Conservation (phyloP, 2,113 vertebrate species). For the Periophthalmodon schlosseri region DNA sequence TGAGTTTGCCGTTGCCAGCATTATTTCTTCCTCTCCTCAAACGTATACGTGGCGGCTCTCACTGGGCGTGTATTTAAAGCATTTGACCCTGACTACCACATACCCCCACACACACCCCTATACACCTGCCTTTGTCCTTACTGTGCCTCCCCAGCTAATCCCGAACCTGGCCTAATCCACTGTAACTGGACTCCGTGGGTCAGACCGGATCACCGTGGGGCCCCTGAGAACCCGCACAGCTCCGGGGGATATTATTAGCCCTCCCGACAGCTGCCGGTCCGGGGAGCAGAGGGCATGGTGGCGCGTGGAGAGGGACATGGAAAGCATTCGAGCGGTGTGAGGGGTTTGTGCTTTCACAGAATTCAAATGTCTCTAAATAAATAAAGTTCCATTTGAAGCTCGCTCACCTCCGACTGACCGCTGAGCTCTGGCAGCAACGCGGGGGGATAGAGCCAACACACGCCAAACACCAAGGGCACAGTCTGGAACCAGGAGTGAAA, state of each 20-base stretch:
- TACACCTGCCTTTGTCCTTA: conserved; percentile 30
- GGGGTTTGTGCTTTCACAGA: neutral
- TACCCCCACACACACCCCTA: neutral
- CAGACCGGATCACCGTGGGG: conserved; percentile 38
- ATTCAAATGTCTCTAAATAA: neutral
- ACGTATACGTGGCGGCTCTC: neutral
- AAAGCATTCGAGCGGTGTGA: conserved; percentile 27
- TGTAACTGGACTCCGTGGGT: conserved; percentile 62
- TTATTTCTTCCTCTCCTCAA: neutral
- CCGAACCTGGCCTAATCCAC: conserved; percentile 46
- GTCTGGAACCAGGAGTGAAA: no score
- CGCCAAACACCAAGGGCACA: no score
- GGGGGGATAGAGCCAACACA: no score
- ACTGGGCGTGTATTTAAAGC: conserved; percentile 1
- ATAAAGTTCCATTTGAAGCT: neutral
- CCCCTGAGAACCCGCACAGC: conserved; percentile 38
- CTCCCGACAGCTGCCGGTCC: conserved; percentile 65
- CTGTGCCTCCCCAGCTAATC: conserved; percentile 39
- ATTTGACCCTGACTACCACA: conserved; percentile 8
- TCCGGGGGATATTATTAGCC: conserved; percentile 65
- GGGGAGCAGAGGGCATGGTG: conserved; percentile 37
- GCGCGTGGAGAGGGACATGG: conserved; percentile 42
- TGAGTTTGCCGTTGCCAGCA: neutral
- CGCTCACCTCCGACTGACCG: neutral
- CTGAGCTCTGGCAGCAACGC: neutral